phyloP scores from a whole-genome alignment of 2,888 invertebrate species.

The Cremastinae sp. region DNA sequence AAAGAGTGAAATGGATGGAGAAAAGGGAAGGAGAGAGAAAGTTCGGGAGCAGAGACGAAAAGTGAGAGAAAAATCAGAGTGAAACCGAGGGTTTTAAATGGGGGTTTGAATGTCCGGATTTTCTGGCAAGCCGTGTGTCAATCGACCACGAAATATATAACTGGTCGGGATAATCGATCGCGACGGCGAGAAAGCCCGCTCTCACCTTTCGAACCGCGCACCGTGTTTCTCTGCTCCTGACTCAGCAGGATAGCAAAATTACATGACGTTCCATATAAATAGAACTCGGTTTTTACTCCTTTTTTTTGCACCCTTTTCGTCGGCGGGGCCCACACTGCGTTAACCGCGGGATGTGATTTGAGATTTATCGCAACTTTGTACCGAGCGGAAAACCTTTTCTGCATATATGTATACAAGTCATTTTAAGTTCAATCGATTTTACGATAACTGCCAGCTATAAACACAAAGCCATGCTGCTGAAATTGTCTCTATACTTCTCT shows the following conservation, averaged over 20 bases:
- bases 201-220: neutral
- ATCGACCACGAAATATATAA: conserved; percentile 56
- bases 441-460: no score
- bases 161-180: conserved; percentile 48
- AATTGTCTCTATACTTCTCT: no score
- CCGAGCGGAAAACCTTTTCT: neutral
- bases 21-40: neutral
- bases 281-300: conserved; percentile 26
- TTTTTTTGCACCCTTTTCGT: conserved; percentile 25
- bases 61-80: conserved; percentile 9
- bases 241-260: conserved; percentile 26
- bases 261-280: conserved; percentile 41
- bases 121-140: conserved; percentile 49
- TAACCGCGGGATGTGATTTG: conserved; percentile 44
- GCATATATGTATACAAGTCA: neutral
- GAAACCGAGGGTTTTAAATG: neutral
- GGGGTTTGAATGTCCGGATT: conserved; percentile 39
- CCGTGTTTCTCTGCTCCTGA: neutral
- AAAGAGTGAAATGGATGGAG: neutral
- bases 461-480: no score
- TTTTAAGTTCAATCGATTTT: no score
- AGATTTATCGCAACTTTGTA: conserved; percentile 24
- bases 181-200: conserved; percentile 39
- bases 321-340: conserved; percentile 20
- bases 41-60: neutral